Conservation (phyloP, 92 coral and sea anemone species). For the Bergia puertoricense region DNA sequence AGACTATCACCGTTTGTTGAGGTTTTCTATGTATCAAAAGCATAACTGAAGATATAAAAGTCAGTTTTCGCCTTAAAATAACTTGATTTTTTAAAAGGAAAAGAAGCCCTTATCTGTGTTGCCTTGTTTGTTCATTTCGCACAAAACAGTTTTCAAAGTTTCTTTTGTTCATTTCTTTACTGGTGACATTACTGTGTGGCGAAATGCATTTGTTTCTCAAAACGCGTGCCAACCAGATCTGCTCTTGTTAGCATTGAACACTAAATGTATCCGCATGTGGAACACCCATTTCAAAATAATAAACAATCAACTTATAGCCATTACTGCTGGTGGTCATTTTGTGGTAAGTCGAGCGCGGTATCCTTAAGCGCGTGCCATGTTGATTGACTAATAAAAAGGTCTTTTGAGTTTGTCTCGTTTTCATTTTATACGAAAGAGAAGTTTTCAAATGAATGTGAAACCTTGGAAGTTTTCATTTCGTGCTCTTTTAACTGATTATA, state of each 20-base stretch:
- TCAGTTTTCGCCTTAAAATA: too few species aligned
- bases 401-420: not conserved
- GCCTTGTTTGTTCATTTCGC: not conserved
- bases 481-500: not conserved
- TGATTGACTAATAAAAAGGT: not conserved
- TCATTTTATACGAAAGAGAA: not conserved
- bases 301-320: not conserved
- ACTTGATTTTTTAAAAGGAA: too few species aligned
- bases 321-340: not conserved
- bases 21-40: too few species aligned
- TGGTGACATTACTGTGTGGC: slow-evolving; percentile 11
- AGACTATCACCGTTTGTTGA: too few species aligned
- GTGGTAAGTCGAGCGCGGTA: not conserved
- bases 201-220: slow-evolving; percentile 5
- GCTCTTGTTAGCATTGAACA: not conserved
- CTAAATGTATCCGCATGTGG: not conserved
- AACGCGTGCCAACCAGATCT: not conserved
- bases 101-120: not conserved
- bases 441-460: not conserved
- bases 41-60: too few species aligned
- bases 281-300: not conserved
- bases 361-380: not conserved
- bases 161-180: not conserved
- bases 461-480: not conserved
- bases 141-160: not conserved